These are phyloP conservation scores for Lacerta bilineata DNA, from an alignment of 2,797 vertebrate species.

Conservation along the genomic window DNA sequence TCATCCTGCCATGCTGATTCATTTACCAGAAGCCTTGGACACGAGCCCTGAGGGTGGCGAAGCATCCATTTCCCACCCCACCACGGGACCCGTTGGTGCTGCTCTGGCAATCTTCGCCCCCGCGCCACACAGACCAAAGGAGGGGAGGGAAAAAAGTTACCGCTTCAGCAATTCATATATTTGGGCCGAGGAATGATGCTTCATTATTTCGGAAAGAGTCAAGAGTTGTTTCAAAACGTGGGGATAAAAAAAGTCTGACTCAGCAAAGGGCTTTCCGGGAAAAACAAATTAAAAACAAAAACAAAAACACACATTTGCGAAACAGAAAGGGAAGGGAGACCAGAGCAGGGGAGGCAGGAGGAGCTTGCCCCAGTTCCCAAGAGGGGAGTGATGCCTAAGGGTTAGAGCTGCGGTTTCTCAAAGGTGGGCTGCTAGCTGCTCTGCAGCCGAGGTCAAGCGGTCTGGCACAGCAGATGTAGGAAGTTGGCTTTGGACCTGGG, in stretches of 20 bases:
- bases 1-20: background rate
- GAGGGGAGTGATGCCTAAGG: background rate
- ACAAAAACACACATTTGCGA: background rate
- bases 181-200: background rate
- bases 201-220: slow-evolving; percentile 17
- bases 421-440: background rate
- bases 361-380: background rate
- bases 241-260: background rate
- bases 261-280: background rate
- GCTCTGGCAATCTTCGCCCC: background rate
- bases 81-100: background rate
- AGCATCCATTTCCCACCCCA: background rate
- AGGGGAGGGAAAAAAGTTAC: background rate
- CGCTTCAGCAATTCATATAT: background rate
- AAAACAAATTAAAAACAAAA: too few relatives aligned
- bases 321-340: background rate
- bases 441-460: background rate
- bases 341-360: background rate
- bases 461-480: too few relatives aligned
- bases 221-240: background rate
- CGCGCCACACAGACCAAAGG: background rate
- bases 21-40: background rate
- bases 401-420: background rate
- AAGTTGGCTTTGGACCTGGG: background rate
- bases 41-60: background rate